Evolutionary conservation across 1,140 invertebrate genomes (phyloP), one percentile per base, ranked within the genome.

Genomic region (Macrosteles quadrilineatus): DNA sequence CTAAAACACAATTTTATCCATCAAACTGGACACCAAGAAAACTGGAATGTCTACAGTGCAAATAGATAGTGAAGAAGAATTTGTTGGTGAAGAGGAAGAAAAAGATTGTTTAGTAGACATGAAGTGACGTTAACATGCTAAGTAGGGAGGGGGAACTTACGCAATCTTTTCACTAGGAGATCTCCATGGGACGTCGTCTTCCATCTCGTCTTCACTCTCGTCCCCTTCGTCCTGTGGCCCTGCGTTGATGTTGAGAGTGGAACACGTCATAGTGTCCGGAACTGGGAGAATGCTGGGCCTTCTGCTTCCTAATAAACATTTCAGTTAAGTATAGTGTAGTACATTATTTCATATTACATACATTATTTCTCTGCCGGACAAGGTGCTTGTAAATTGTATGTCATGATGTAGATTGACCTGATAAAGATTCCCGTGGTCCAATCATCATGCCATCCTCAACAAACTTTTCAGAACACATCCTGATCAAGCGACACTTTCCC

Each of bases 161-260:
- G 91, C 90, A 77, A 95, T 94, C 81, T 93, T 94, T 80, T 95
- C 93, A 50, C 91, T 93, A 0, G 92, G 91, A 1, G 92, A 92
- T 73, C 91, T 85, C 92, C 93, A 95, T 1, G 93, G 92, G 27
- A 94, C 92, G 70, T 95, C 91, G 75, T 94, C 92, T 36, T 94
- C 92, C 63, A 94, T 86, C 79, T 95, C 93, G 74, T 95, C 92
- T 74, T 94, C 92, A 74, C 91, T 94, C 74, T 93, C 92, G 71
- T 93, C 91, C 0, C 85, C 88, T 70, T 88, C 88, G 23, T 91
- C 89, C 29, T 89, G 83, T 62, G 87, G 88, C 67, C 88, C 87
- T 25, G 87, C 84, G 0, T 89, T 85, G 64, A 93, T 88, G 77
- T 91, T 91, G 59, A 92, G 83, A 23, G 87, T 90, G 36, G 87